A percentile compares a stretch with the other conserved stretches of the same genome.
phyloP scores from a whole-genome alignment of 1,140 invertebrate species.

The Chionoecetes opilio region DNA sequence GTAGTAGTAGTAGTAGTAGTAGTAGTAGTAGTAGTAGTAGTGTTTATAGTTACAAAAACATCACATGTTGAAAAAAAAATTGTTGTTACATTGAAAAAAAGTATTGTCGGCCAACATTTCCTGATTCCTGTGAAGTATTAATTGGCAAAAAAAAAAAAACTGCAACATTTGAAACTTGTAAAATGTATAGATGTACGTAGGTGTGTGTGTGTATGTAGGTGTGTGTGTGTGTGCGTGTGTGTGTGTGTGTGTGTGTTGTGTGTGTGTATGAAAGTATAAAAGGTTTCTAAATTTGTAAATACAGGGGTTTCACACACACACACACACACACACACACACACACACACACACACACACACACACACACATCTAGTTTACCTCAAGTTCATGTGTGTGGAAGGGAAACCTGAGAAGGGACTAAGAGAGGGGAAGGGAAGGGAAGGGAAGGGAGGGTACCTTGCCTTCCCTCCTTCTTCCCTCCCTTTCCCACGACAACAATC shows the following conservation, averaged over 20 bases:
- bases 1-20: not conserved
- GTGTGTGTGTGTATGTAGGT: not conserved
- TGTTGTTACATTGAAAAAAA: not conserved
- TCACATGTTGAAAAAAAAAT: not conserved
- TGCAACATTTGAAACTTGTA: not conserved
- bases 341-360: not conserved
- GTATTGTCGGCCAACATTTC: too few relatives aligned
- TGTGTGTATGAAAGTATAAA: too few relatives aligned
- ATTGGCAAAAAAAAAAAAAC: not conserved
- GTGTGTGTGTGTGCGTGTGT: not conserved
- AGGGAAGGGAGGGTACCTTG: not conserved
- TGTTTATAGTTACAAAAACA: not conserved
- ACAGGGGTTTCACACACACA: too few relatives aligned
- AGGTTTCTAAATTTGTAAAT: too few relatives aligned
- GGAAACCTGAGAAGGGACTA: not conserved
- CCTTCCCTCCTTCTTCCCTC: not conserved
- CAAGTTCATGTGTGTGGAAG: not conserved
- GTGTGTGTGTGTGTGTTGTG: not conserved
- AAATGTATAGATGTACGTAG: not conserved
- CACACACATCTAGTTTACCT: not conserved
- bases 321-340: not conserved
- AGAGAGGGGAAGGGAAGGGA: not conserved
- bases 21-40: not conserved
- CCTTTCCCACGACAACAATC: not conserved
- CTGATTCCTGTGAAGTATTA: not conserved